Evolutionary conservation across 2,797 vertebrate genomes (phyloP).

Genomic region (Apogon hyalosoma): DNA sequence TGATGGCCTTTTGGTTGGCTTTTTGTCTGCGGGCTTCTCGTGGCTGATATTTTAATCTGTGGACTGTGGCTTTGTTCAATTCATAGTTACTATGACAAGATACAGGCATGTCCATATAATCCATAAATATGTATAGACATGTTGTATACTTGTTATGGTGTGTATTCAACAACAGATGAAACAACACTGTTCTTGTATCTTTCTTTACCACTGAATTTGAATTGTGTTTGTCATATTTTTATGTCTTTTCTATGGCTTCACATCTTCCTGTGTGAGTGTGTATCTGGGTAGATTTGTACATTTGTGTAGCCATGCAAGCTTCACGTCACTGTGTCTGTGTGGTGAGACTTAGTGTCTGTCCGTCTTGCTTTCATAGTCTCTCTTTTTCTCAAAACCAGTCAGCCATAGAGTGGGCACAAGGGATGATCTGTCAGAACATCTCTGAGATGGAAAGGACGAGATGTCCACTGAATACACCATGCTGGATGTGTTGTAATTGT

Average conservation of each 20-base stretch:
- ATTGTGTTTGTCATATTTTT: conserved; percentile 25
- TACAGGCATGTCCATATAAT: conserved; percentile 12
- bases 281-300: conserved; percentile 26
- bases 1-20: conserved; percentile 25
- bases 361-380: conserved; percentile 24
- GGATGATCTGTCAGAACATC: conserved; percentile 75
- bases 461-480: conserved; percentile 63
- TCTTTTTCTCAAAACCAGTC: conserved; percentile 59
- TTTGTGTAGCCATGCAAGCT: conserved; percentile 30
- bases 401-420: conserved; percentile 67
- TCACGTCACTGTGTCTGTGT: conserved; percentile 46
- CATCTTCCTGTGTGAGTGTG: conserved; percentile 1
- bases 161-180: conserved; percentile 38
- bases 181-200: conserved; percentile 34
- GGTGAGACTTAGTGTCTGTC: conserved; percentile 9
- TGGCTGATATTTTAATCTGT: conserved; percentile 32
- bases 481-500: conserved; percentile 59
- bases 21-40: conserved; percentile 3
- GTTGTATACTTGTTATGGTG: conserved; percentile 1
- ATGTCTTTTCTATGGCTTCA: conserved; percentile 13
- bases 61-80: conserved; percentile 2
- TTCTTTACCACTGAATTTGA: conserved; percentile 48
- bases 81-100: not conserved
- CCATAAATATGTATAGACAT: conserved; percentile 35
- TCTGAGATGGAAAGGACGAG: conserved; percentile 61